Percentiles rank a stretch among this genome's conserved stretches.
These are phyloP conservation scores for Labeo calbasu DNA, from an alignment of 2,797 vertebrate genomes.

Conservation along the genomic window DNA sequence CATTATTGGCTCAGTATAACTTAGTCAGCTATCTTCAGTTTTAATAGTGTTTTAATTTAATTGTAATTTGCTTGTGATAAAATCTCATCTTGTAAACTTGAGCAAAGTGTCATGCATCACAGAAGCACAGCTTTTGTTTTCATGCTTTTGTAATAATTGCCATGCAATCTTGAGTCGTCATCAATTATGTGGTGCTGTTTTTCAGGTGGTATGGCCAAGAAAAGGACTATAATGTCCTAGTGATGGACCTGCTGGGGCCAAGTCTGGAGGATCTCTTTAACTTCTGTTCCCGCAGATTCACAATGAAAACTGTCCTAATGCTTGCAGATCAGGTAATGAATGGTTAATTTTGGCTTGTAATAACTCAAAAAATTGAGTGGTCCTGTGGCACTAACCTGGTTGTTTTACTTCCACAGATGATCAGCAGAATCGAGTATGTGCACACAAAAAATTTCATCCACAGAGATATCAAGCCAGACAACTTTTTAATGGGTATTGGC, in stretches of 20 bases:
- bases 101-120: background rate
- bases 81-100: background rate
- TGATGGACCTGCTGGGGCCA: conserved; percentile 98
- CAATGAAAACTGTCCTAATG: conserved; percentile 99
- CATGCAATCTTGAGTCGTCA: background rate
- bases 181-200: conserved; percentile 16
- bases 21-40: background rate
- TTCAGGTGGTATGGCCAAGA: conserved; percentile 99
- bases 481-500: conserved; percentile 99
- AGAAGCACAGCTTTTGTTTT: background rate
- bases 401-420: conserved; percentile 85
- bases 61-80: background rate
- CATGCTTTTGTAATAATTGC: background rate
- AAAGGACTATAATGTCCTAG: conserved; percentile 99
- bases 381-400: background rate
- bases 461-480: conserved; percentile 99
- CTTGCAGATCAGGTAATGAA: conserved; percentile 95
- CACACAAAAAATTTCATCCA: conserved; percentile 99
- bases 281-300: conserved; percentile 99
- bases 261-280: conserved; percentile 99
- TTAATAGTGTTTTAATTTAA: background rate
- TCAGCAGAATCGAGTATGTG: conserved; percentile 99
- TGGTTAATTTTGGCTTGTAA: background rate
- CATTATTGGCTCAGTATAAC: background rate
- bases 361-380: background rate